Evolutionary conservation across 2,797 vertebrate genomes (phyloP), one percentile per base, ranked within the genome.

Genomic region (Tokudaia tokunoshimensis): DNA sequence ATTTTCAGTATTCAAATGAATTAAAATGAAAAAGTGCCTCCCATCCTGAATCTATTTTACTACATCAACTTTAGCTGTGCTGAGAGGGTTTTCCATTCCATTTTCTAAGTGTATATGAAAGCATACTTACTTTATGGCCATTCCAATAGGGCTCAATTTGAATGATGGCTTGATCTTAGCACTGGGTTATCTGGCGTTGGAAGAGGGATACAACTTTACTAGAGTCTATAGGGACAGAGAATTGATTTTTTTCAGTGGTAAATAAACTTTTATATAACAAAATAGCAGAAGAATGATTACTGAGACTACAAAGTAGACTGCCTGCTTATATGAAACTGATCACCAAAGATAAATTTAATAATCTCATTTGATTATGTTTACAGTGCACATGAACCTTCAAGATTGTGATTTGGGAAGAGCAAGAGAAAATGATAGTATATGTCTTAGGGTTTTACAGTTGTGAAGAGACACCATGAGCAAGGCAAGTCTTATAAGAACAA

Each of bases 181-280:
- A 55, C 47, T 83, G 50, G 75, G 55, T 94, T 96, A 95, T 96
- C 94, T 96, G 63, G 15, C 26, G 78, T 79, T 76, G 59, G 26
- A 24, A 89, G 22, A 91, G 61, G 78, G 92, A 94, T 89, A 50
- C 4, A 91, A 20, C 50, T 92, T 95, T 44, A 81, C 37, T 7
- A 92, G 63, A 91, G 93, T 61, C 34, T 90, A 59, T 95, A 47
- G 67, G 31, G 89, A 96, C 24, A 89, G 50, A 92, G 24, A 82
- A 92, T 52, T 95, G 29, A 88, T 81, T 92, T 94, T 94, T 94
- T 94, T 91, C 52, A 93, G 29, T 70, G 44, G 22, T 84, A 82
- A 24, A 78, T 13, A 92, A 95, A 88, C 78, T 90, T 85, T 80
- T 83, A 72, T 57, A 11, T 47, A 95, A 61, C 31, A 74, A 74